Evolutionary conservation across 2,797 vertebrate species (phyloP).

Genomic region (Anabas testudineus): DNA sequence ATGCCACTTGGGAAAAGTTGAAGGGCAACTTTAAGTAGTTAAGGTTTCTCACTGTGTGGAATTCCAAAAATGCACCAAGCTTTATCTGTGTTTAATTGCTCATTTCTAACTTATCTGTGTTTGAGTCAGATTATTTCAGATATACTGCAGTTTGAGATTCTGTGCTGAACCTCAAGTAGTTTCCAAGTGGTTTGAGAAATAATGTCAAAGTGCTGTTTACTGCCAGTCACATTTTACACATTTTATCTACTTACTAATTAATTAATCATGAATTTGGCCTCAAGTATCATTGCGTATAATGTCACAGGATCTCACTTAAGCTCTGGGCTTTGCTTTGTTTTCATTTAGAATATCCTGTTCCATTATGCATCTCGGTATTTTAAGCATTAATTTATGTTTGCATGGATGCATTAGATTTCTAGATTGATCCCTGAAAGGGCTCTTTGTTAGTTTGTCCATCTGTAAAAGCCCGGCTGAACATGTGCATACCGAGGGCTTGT

Average conservation of each 20-base stretch:
- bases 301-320: conserved; percentile 5
- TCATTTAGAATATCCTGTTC: conserved; percentile 24
- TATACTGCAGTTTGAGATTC: conserved; percentile 11
- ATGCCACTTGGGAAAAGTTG: conserved; percentile 60
- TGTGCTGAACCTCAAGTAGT: not conserved
- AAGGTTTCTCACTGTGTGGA: conserved; percentile 65
- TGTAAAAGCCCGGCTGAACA: conserved; percentile 26
- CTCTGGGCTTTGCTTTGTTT: conserved; percentile 26
- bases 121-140: conserved; percentile 16
- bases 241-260: not conserved
- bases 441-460: conserved; percentile 54
- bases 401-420: conserved; percentile 54
- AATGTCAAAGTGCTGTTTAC: not conserved
- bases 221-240: not conserved
- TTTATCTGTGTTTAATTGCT: conserved; percentile 58
- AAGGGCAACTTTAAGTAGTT: conserved; percentile 61
- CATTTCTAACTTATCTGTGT: conserved; percentile 44
- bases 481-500: conserved; percentile 53
- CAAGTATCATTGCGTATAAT: not conserved
- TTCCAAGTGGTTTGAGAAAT: not conserved
- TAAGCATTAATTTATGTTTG: conserved; percentile 48
- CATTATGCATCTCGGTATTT: conserved; percentile 14
- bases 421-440: conserved; percentile 48
- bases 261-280: not conserved
- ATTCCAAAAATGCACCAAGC: conserved; percentile 55